Base-by-base conservation (phyloP, 2,797 vertebrate species). In the Bothrops alternatus region DNA sequence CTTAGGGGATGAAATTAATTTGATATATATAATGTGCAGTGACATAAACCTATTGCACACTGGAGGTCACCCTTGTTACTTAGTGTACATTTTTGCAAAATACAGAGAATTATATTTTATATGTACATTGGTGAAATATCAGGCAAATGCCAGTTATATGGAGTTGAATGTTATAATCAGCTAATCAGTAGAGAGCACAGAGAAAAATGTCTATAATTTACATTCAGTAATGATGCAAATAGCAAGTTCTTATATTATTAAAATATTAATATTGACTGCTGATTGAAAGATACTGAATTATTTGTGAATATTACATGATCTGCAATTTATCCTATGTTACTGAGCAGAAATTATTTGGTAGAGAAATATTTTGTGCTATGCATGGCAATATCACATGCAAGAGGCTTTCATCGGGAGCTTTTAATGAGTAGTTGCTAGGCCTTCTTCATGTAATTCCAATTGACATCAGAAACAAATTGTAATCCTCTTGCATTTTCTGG, bases 1-100 rank as follows among this genome's bases (percentile, higher is more conserved):
- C 92, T n/a, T 91, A 95, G 4, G 56, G 95, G 93, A 85, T 87
- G 91, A 73, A 91, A 94, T n/a, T n/a, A 73, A 86, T 92, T 88
- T 93, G 56, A 88, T 95, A 23, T 25, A 61, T 93, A 1, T 93
- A 94, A 94, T 93, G 87, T 95, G 86, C 93, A 96, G 90, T 97
- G 96, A 94, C 94, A 97, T 97, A 97, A 98, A 96, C 93, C 93
- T 97, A 96, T 60, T 97, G 97, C 97, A 97, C 97, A 97, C 97
- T 97, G 97, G 97, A 98, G 97, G 97, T 98, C 97, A 98, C 97
- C 97, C 97, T 98, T 98, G 97, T 97, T 97, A 97, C 96, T 97
- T 96, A 96, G 95, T 97, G 94, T 90, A 91, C 90, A 92, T 88
- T 97, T 97, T 97, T 91, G 53, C 42, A 23, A 95, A 94, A 95